Conservation (phyloP, 1,140 invertebrate genomes). For the Ctenoplectra terminalis region DNA sequence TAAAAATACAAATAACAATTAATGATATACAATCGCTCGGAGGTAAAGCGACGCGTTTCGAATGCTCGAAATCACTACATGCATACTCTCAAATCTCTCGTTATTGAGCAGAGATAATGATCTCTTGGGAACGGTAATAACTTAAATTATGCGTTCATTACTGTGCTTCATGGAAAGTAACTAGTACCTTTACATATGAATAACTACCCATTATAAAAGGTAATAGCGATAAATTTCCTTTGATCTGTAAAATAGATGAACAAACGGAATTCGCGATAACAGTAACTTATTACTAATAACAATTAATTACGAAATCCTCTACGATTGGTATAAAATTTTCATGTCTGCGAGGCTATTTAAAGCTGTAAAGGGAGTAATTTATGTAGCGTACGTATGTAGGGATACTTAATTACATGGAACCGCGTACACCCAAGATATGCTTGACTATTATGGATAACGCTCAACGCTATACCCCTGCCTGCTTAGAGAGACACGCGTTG, state of each 20-base stretch:
- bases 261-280: not conserved
- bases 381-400: not conserved
- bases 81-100: not conserved
- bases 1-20: not conserved
- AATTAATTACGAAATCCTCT: constrained; percentile 6
- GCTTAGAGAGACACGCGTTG: no score
- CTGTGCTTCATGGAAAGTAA: not conserved
- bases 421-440: constrained; percentile 1
- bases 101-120: not conserved
- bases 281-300: not conserved
- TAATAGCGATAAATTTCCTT: not conserved
- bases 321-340: constrained; percentile 16
- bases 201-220: not conserved
- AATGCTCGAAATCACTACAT: not conserved
- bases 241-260: not conserved
- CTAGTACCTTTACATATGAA: not conserved
- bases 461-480: not conserved
- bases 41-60: not conserved
- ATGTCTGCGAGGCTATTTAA: not conserved
- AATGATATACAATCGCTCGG: not conserved
- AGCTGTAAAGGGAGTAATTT: constrained; percentile 15
- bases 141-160: not conserved
- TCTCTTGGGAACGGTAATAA: not conserved
- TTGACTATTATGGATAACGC: not conserved
- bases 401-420: constrained; percentile 9